These are phyloP conservation scores for Phragmatobia fuliginosa DNA, from an alignment of 2,888 invertebrate genomes.

Conservation along the genomic window DNA sequence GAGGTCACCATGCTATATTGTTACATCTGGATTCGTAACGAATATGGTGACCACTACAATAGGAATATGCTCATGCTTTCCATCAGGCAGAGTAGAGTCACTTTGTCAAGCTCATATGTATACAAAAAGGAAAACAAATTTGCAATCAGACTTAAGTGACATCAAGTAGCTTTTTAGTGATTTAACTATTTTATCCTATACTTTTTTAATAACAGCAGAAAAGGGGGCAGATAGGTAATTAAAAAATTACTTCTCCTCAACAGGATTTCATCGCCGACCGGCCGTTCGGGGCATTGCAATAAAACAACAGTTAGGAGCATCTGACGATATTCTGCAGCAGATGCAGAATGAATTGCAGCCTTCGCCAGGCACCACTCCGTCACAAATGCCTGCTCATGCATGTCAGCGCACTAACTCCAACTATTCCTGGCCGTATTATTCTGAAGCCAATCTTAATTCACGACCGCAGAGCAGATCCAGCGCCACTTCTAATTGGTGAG, in stretches of 20 bases:
- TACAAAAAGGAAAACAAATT: too few relatives aligned
- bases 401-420: conserved; percentile 75
- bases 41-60: too few relatives aligned
- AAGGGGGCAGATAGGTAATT: background rate
- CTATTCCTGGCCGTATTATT: conserved; percentile 90
- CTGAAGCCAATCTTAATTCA: conserved; percentile 85
- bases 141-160: too few relatives aligned
- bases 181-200: background rate
- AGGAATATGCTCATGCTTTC: too few relatives aligned
- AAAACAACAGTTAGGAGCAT: conserved; percentile 94
- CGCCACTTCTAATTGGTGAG: conserved; percentile 75
- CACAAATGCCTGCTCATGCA: conserved; percentile 67
- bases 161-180: background rate
- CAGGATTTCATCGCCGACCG: conserved; percentile 93
- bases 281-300: conserved; percentile 93
- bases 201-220: background rate
- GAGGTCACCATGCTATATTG: too few relatives aligned
- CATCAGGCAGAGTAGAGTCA: too few relatives aligned
- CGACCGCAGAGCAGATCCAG: conserved; percentile 78
- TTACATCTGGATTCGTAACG: too few relatives aligned
- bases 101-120: too few relatives aligned
- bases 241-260: background rate
- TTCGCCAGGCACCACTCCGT: conserved; percentile 61
- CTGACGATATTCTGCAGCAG: conserved; percentile 93
- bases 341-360: conserved; percentile 90